phyloP scores from a whole-genome alignment of 2,888 invertebrate genomes.

The Pomacea canaliculata region DNA sequence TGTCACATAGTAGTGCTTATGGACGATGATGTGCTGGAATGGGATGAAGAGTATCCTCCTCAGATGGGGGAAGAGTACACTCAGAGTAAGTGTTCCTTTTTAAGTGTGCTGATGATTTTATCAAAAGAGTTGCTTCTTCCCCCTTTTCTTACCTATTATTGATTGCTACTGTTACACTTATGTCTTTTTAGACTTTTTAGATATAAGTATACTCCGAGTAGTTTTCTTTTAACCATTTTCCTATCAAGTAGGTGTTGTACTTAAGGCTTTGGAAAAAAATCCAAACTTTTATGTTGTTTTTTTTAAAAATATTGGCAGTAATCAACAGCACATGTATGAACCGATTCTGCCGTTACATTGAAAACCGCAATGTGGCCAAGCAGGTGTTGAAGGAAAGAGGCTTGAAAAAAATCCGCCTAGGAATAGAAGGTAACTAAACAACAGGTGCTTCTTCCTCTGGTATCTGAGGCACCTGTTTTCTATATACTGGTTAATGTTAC shows the following conservation, averaged over 20 bases:
- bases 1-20: constrained; percentile 96
- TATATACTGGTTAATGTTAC: too few relatives aligned
- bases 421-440: constrained; percentile 83
- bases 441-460: neutral
- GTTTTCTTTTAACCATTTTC: too few relatives aligned
- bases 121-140: neutral
- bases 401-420: constrained; percentile 96
- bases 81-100: constrained; percentile 78
- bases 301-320: constrained; percentile 74
- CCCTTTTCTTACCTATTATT: neutral
- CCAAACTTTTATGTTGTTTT: too few relatives aligned
- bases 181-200: too few relatives aligned
- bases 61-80: constrained; percentile 99
- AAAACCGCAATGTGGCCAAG: constrained; percentile 99
- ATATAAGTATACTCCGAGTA: too few relatives aligned
- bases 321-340: constrained; percentile 95
- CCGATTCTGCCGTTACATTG: constrained; percentile 99
- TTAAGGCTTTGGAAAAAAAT: too few relatives aligned
- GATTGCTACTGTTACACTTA: too few relatives aligned
- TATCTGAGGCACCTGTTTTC: too few relatives aligned
- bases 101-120: neutral
- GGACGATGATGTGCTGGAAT: constrained; percentile 95
- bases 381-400: constrained; percentile 98
- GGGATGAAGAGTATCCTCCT: constrained; percentile 99
- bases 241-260: too few relatives aligned